These are phyloP conservation scores for Neosalanx taihuensis DNA, from an alignment of 2,797 vertebrate genomes.

Conservation along the genomic window DNA sequence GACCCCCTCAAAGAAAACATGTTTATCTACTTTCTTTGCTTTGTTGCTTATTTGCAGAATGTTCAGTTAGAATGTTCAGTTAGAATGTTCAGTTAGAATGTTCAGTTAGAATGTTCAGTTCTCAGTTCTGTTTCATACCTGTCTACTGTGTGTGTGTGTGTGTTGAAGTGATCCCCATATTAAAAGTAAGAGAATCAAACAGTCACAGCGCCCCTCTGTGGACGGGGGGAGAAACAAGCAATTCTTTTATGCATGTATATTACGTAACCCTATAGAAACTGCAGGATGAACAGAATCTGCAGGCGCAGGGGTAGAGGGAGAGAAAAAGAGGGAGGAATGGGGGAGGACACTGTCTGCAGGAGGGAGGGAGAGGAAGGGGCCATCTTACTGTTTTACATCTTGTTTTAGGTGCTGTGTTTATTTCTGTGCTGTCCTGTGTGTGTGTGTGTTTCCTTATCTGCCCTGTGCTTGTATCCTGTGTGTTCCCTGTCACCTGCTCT, in stretches of 20 bases:
- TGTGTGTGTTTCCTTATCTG: slow-evolving; percentile 33
- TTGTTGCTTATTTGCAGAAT: slow-evolving; percentile 27
- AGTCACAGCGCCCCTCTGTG: slow-evolving; percentile 62
- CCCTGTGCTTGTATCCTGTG: slow-evolving; percentile 32
- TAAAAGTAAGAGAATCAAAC: slow-evolving; percentile 57
- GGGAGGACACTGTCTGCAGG: slow-evolving; percentile 27
- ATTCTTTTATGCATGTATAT: slow-evolving; percentile 79
- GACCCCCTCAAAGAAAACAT: slow-evolving; percentile 14
- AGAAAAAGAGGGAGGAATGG: slow-evolving; percentile 39
- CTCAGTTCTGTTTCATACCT: slow-evolving; percentile 55
- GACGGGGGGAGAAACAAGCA: slow-evolving; percentile 60
- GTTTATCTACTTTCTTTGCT: slow-evolving; percentile 39
- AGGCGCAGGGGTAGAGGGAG: slow-evolving; percentile 60
- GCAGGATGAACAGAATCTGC: slow-evolving; percentile 68
- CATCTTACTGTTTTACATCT: slow-evolving; percentile 34
- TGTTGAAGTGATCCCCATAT: slow-evolving; percentile 74
- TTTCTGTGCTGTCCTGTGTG: slow-evolving; percentile 59
- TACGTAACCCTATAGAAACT: slow-evolving; percentile 72
- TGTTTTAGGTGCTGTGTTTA: slow-evolving; percentile 12
- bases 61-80: background rate
- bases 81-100: too few species aligned
- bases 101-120: background rate
- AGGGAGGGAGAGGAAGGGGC: background rate
- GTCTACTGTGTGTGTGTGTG: slow-evolving; percentile 64
- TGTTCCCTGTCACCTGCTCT: slow-evolving; percentile 28